Conservation (phyloP, 2,888 invertebrate species). For the Sinohyriopsis cumingii region DNA sequence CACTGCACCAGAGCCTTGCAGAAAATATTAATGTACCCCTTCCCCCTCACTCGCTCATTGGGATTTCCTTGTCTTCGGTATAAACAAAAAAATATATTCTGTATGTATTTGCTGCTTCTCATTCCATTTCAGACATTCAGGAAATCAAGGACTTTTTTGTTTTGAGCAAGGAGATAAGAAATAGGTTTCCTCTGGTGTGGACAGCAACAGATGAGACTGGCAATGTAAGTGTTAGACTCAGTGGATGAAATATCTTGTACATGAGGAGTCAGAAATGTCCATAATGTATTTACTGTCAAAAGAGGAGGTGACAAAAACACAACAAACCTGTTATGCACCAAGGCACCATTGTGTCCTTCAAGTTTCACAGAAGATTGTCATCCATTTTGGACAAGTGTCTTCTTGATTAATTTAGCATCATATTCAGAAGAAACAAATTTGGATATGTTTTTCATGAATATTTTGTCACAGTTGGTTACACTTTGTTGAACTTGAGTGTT, state of each 20-base stretch:
- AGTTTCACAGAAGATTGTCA: background rate
- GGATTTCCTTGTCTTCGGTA: too few relatives aligned
- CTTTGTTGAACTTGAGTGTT: too few relatives aligned
- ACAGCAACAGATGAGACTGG: slow-evolving; percentile 51
- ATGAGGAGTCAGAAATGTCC: background rate
- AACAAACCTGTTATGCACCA: background rate
- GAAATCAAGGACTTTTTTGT: slow-evolving; percentile 71
- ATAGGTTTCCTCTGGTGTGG: slow-evolving; percentile 74
- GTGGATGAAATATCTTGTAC: background rate
- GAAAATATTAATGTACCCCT: too few relatives aligned
- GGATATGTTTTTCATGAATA: background rate
- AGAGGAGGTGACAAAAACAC: background rate
- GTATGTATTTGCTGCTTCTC: too few relatives aligned
- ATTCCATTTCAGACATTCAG: slow-evolving; percentile 6
- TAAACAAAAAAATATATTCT: too few relatives aligned
- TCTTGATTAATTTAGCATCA: background rate
- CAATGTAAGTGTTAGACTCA: slow-evolving; percentile 15
- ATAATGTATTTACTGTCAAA: background rate
- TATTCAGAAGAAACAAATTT: background rate
- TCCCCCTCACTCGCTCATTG: too few relatives aligned
- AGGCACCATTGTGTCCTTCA: too few relatives aligned
- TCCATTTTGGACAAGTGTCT: background rate
- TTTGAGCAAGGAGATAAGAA: slow-evolving; percentile 77
- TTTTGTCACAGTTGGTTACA: background rate
- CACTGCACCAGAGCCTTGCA: too few relatives aligned